Evolutionary conservation across 2,888 invertebrate genomes (phyloP).

Genomic region (Ormyrus nitidulus): DNA sequence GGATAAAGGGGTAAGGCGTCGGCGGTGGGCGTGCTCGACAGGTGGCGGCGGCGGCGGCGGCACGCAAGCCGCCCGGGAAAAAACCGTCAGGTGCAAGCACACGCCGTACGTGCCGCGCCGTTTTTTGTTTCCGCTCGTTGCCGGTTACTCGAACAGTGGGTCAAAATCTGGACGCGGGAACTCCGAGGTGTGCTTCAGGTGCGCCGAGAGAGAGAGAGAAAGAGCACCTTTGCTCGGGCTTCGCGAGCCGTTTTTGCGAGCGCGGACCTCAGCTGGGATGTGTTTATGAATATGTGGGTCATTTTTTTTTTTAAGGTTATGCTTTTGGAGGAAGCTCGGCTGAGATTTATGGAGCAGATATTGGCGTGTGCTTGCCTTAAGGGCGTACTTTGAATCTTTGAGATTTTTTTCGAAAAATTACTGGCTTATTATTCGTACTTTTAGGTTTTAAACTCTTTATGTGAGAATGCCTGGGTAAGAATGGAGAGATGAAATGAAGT

Average conservation of each 20-base stretch:
- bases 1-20: conserved; percentile 31
- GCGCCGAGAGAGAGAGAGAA: too few relatives aligned
- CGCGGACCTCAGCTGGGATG: neutral
- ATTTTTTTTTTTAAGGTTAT: neutral
- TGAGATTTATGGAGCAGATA: too few relatives aligned
- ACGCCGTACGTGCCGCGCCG: neutral
- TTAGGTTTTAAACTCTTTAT: too few relatives aligned
- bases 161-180: conserved; percentile 37
- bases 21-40: conserved; percentile 64
- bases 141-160: conserved; percentile 19
- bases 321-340: neutral
- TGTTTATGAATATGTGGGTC: conserved; percentile 3
- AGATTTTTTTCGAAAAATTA: too few relatives aligned
- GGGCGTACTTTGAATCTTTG: too few relatives aligned
- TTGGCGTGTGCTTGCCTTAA: too few relatives aligned
- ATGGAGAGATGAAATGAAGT: too few relatives aligned
- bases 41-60: conserved; percentile 57
- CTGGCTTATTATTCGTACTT: too few relatives aligned
- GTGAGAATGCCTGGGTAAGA: too few relatives aligned
- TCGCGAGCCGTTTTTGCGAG: neutral
- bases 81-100: neutral
- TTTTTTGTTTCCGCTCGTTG: conserved; percentile 18
- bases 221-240: too few relatives aligned
- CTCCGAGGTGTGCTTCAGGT: too few relatives aligned
- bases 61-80: conserved; percentile 17